Conservation (phyloP, 2,113 vertebrate genomes). For the Brachyistius frenatus region DNA sequence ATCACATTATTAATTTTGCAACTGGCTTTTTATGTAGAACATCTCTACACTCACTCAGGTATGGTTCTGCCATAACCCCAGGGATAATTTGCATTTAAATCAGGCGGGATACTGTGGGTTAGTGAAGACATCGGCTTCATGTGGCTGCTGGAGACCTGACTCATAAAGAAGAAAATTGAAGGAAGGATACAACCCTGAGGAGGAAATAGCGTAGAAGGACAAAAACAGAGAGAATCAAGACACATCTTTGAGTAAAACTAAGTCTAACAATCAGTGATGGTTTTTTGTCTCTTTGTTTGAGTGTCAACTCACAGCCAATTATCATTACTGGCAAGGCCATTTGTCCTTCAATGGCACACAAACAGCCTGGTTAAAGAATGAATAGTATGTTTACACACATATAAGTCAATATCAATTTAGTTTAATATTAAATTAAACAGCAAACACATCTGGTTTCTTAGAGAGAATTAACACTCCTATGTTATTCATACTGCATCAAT, state of each 20-base stretch:
- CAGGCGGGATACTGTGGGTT: conserved; percentile 18
- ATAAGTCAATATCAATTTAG: neutral
- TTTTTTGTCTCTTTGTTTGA: too few species aligned
- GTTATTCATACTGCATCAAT: neutral
- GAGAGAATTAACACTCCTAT: neutral
- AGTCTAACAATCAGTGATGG: too few species aligned
- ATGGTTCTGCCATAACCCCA: conserved; percentile 72
- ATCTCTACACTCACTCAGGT: conserved; percentile 69
- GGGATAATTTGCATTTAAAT: conserved; percentile 74
- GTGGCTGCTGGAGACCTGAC: conserved; percentile 17
- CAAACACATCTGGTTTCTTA: neutral
- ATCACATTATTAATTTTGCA: conserved; percentile 11
- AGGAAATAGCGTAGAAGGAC: neutral
- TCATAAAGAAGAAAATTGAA: conserved; percentile 8
- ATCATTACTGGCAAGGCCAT: too few species aligned
- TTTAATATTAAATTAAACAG: neutral
- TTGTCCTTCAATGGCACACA: too few species aligned
- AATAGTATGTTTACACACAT: neutral
- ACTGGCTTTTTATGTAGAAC: neutral
- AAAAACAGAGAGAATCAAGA: neutral
- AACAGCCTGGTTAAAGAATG: too few species aligned
- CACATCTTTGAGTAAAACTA: neutral
- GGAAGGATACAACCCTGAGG: neutral
- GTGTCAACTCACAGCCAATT: too few species aligned
- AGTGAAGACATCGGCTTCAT: conserved; percentile 48